Base-by-base conservation (phyloP, 2,113 vertebrate genomes). In the Empidonax alnorum region DNA sequence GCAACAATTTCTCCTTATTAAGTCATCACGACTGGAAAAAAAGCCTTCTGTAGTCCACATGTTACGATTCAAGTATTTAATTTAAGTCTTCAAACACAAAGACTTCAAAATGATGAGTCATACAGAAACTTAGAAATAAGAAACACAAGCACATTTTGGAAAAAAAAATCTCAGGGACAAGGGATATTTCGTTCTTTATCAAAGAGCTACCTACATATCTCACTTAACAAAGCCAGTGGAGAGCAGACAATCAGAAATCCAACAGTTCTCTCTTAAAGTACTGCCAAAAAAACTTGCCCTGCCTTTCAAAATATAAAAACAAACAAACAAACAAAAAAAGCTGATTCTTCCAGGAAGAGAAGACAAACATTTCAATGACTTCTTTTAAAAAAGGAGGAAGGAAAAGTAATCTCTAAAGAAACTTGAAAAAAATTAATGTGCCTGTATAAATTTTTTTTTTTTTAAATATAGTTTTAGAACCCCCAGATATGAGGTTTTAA, bases 391-490 rank as follows among this genome's bases (percentile, higher is more conserved):
- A 59, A 59, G 2, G 3, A 53, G 3, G 8, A 84, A 71, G 4
- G 10, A 28, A 27, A 87, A 84, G 15, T 44, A 62, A n/a, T 10
- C 4, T 25, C 35, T 27, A 52, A 86, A 62, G 25, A 83, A 62
- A 25, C 15, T 30, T 22, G 33, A 12, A 58, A 74, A 80, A 71
- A 84, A 22, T 0, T 0, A 11, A 35, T 35, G 20, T 41, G 7
- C 49, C 2, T n/a, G 31, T 9, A 53, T n/a, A 77, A 35, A 49
- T 72, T 30, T 4, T 25, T 46, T 4, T 9, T 18, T 47, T 68
- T 61, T 35, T 22, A 6, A 27, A 61, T 41, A 41, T 75, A 55
- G 20, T 61, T 68, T 56, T 76, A 19, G 35, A 72, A 49, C 5
- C 3, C 33, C 8, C 67, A 19, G 4, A 21, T 39, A 75, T 3